Evolutionary conservation across 2,113 vertebrate genomes (phyloP).

Genomic region (Oryzias woworae): DNA sequence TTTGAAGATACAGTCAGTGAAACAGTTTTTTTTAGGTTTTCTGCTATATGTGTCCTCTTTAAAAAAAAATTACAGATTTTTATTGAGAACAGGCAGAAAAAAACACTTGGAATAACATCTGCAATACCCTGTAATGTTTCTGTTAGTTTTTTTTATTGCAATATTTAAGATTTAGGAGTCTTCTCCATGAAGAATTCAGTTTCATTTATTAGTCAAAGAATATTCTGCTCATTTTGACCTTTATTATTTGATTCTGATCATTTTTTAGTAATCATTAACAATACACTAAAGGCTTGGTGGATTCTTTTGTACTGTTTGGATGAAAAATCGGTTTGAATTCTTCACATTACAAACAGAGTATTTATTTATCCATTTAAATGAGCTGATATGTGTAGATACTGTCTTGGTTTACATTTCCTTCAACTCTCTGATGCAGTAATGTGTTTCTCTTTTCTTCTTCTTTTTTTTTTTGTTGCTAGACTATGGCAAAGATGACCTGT

Average conservation of each 20-base stretch:
- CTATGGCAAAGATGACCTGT: constrained; percentile 39
- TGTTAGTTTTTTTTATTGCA: constrained; percentile 7
- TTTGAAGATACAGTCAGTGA: no score
- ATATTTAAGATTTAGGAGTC: constrained; percentile 15
- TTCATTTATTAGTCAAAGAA: constrained; percentile 13
- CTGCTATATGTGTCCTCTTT: no score
- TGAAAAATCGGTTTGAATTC: constrained; percentile 35
- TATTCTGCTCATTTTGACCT: no score
- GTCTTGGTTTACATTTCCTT: not conserved
- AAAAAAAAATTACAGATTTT: no score
- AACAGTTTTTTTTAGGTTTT: no score
- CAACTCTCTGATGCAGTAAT: constrained; percentile 3
- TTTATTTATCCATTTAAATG: no score
- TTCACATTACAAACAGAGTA: not conserved
- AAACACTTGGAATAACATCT: not conserved
- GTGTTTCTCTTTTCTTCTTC: constrained; percentile 19
- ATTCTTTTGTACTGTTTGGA: constrained; percentile 27
- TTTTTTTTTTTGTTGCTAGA: constrained; percentile 43
- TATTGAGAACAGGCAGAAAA: no score
- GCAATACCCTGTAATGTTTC: constrained; percentile 18
- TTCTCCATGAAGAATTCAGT: not conserved
- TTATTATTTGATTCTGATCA: no score
- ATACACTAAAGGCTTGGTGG: constrained; percentile 21
- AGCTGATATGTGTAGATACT: no score
- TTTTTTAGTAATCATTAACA: not conserved